Conservation (phyloP, 2,888 invertebrate genomes). For the Zelleria hepariella region DNA sequence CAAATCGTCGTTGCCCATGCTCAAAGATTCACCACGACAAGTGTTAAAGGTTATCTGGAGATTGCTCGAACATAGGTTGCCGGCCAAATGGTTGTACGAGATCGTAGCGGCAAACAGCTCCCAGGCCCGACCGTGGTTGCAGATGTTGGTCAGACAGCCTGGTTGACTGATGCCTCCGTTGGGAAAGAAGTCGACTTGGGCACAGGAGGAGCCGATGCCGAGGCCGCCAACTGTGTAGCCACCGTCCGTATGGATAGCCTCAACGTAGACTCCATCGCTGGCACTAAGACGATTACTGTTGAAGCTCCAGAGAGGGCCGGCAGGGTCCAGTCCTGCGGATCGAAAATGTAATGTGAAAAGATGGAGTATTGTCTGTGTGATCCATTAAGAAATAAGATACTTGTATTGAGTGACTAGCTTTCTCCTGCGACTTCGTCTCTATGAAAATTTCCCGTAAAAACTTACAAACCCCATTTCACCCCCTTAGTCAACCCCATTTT, state of each 20-base stretch:
- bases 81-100: conserved; percentile 30
- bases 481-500: no score
- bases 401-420: no score
- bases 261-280: conserved; percentile 24
- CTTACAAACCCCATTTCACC: no score
- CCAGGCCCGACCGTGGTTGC: conserved; percentile 40
- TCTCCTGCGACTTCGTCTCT: no score
- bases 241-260: conserved; percentile 16
- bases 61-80: conserved; percentile 21
- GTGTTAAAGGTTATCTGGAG: conserved; percentile 24
- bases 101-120: conserved; percentile 33
- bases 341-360: no score
- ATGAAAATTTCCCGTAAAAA: no score
- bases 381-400: no score
- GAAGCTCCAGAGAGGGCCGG: conserved; percentile 45
- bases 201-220: conserved; percentile 61
- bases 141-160: conserved; percentile 30
- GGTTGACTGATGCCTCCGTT: conserved; percentile 58
- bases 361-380: no score
- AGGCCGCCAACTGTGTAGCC: conserved; percentile 49
- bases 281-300: conserved; percentile 12
- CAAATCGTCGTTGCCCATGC: conserved; percentile 35
- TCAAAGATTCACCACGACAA: conserved; percentile 25
- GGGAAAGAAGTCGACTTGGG: conserved; percentile 71
- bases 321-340: conserved; percentile 47